Percentiles rank a stretch among this genome's conserved stretches.
phyloP scores from a whole-genome alignment of 2,888 invertebrate species.

The Aleiodes alternator region DNA sequence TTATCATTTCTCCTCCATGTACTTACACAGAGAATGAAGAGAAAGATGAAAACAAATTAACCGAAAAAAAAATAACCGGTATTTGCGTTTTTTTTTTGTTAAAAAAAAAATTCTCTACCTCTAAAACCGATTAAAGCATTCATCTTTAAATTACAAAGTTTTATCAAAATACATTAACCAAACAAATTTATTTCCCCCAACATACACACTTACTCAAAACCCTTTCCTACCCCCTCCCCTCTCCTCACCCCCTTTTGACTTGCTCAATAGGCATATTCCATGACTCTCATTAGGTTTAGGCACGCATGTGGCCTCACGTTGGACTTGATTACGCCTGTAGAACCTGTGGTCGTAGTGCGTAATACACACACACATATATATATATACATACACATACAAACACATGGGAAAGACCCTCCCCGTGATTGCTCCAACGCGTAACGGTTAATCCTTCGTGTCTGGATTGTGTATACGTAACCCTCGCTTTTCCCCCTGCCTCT shows the following conservation, averaged over 20 bases:
- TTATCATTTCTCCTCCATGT: too few species aligned
- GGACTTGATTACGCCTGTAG: constrained; percentile 20
- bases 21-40: too few species aligned
- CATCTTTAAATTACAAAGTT: constrained; percentile 19
- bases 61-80: too few species aligned
- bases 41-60: too few species aligned
- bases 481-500: not conserved
- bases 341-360: constrained; percentile 11
- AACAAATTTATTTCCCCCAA: constrained; percentile 26
- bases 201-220: constrained; percentile 8
- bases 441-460: constrained; percentile 38
- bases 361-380: constrained; percentile 18
- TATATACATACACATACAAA: constrained; percentile 1
- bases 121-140: not conserved
- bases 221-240: not conserved
- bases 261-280: constrained; percentile 16
- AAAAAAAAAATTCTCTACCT: too few species aligned
- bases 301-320: constrained; percentile 37
- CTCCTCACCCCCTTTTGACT: not conserved
- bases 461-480: constrained; percentile 21
- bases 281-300: constrained; percentile 30
- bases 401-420: constrained; percentile 13
- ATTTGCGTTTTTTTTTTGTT: too few species aligned
- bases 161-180: constrained; percentile 35
- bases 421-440: constrained; percentile 35